These are phyloP conservation scores for Vespertilio murinus DNA, from an alignment of 2,797 vertebrate species.

Conservation along the genomic window DNA sequence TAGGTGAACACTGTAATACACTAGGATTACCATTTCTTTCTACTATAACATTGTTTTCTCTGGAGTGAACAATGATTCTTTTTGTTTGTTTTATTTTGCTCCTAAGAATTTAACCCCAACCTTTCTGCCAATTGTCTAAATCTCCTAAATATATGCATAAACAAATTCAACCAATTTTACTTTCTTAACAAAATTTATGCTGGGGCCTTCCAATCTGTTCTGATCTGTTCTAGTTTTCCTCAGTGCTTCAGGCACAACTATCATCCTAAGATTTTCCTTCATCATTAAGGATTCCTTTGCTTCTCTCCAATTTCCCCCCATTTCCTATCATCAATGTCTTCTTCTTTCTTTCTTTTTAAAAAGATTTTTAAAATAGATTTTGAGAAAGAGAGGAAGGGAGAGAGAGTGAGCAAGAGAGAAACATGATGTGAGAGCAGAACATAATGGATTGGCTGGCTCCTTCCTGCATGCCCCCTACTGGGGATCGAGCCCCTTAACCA, in stretches of 20 bases:
- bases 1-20: not conserved
- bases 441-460: not conserved
- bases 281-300: not conserved
- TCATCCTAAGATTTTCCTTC: not conserved
- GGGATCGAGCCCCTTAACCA: not conserved
- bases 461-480: not conserved
- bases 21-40: not conserved
- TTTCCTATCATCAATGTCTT: not conserved
- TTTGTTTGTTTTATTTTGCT: slow-evolving; percentile 7
- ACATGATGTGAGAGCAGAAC: not conserved
- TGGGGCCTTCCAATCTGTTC: not conserved
- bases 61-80: not conserved
- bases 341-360: not conserved
- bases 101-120: not conserved
- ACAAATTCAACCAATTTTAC: not conserved
- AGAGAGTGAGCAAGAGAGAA: not conserved
- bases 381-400: not conserved
- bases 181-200: slow-evolving; percentile 11
- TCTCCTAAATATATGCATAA: not conserved
- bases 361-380: not conserved
- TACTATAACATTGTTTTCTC: not conserved
- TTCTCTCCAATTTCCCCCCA: not conserved
- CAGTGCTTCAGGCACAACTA: not conserved
- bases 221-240: not conserved
- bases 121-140: not conserved